These are phyloP conservation scores for Melanotus villosus DNA, from an alignment of 2,888 invertebrate species.

Conservation along the genomic window DNA sequence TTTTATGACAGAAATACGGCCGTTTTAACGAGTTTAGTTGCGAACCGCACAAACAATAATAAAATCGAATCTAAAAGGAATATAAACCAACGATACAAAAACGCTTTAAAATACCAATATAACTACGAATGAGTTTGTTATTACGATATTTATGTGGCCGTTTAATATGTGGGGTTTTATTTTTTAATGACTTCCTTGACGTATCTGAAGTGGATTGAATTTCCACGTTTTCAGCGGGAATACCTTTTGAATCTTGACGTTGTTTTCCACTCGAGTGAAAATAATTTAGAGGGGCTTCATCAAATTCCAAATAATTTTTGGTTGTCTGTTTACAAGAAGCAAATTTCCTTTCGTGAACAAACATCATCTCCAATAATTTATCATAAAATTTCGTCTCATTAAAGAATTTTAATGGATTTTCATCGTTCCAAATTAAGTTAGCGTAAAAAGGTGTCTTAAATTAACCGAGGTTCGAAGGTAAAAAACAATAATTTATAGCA, in stretches of 20 bases:
- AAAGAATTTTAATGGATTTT: no score
- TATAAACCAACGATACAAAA: conserved; percentile 40
- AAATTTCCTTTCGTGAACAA: no score
- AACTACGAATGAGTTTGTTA: conserved; percentile 20
- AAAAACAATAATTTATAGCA: conserved; percentile 56
- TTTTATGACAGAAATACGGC: conserved; percentile 50
- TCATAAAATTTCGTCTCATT: no score
- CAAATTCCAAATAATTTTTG: no score
- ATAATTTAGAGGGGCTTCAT: no score
- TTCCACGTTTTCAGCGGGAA: no score
- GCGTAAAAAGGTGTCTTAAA: not conserved
- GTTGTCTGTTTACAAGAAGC: no score
- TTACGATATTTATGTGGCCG: not conserved
- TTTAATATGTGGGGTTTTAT: not conserved
- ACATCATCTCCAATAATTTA: no score
- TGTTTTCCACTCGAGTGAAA: no score
- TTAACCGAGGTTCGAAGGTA: conserved; percentile 47
- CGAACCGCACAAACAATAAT: conserved; percentile 48
- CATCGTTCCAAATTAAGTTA: no score
- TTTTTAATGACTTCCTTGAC: not conserved
- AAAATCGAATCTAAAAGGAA: conserved; percentile 39
- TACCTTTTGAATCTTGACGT: no score
- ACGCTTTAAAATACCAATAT: conserved; percentile 55
- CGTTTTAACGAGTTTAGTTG: conserved; percentile 58
- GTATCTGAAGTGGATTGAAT: no score